Evolutionary conservation across 2,797 vertebrate species (phyloP).

Genomic region (Microcaecilia unicolor): DNA sequence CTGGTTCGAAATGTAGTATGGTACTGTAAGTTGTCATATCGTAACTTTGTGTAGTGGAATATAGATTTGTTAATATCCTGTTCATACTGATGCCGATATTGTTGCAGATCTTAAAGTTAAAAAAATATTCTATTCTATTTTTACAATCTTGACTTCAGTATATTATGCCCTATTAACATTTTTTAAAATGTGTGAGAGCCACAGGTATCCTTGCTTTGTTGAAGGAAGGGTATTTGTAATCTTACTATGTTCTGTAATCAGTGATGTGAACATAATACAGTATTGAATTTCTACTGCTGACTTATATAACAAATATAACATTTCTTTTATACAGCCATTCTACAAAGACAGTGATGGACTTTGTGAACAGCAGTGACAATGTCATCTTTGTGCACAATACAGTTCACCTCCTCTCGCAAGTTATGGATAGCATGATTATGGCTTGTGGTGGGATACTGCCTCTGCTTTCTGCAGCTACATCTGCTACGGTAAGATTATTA

Average conservation of each 20-base stretch:
- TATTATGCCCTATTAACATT: not conserved
- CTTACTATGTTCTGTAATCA: not conserved
- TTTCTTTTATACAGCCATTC: conserved; percentile 70
- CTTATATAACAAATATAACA: too few relatives aligned
- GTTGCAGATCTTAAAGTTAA: too few relatives aligned
- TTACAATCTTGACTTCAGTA: not conserved
- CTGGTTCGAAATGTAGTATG: too few relatives aligned
- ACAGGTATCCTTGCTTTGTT: not conserved
- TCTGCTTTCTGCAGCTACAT: conserved; percentile 91
- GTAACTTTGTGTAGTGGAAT: too few relatives aligned
- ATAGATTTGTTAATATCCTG: too few relatives aligned
- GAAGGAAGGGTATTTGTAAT: not conserved
- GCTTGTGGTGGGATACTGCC: conserved; percentile 94
- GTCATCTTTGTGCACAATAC: conserved; percentile 97
- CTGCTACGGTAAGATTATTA: conserved; percentile 60
- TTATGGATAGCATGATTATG: conserved; percentile 97
- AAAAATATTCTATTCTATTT: too few relatives aligned
- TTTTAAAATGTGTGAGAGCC: not conserved
- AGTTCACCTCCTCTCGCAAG: conserved; percentile 92
- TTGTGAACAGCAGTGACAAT: conserved; percentile 96
- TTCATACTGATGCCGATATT: too few relatives aligned
- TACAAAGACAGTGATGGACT: conserved; percentile 94
- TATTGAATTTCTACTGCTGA: not conserved
- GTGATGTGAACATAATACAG: not conserved
- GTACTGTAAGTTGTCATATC: too few relatives aligned